phyloP scores from a whole-genome alignment of 2,113 vertebrate genomes.

The Hydrochoerus hydrochaeris region DNA sequence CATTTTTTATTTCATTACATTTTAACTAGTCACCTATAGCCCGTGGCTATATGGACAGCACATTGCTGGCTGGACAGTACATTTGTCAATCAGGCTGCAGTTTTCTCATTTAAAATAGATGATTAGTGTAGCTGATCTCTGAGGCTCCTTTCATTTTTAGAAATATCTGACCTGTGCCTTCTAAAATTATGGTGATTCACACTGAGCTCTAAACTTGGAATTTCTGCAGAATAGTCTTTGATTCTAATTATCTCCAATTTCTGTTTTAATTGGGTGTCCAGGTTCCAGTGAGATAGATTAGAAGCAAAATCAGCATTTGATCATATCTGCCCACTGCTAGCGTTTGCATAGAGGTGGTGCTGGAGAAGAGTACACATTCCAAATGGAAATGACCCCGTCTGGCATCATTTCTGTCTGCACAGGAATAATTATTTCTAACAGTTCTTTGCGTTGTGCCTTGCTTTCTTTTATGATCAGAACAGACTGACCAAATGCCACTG shows the following conservation, averaged over 20 bases:
- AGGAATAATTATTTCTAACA: constrained; percentile 49
- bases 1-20: neutral
- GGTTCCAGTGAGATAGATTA: constrained; percentile 45
- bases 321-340: neutral
- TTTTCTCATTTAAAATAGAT: constrained; percentile 27
- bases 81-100: neutral
- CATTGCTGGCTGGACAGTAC: neutral
- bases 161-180: neutral
- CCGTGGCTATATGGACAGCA: neutral
- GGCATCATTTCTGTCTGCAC: constrained; percentile 7
- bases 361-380: constrained; percentile 26
- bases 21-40: neutral
- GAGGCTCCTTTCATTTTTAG: constrained; percentile 8
- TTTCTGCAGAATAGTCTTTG: constrained; percentile 33
- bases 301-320: constrained; percentile 53
- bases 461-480: constrained; percentile 56
- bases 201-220: constrained; percentile 40
- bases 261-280: constrained; percentile 55
- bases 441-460: constrained; percentile 53
- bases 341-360: constrained; percentile 19
- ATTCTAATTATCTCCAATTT: constrained; percentile 51
- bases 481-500: constrained; percentile 6
- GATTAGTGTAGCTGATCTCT: neutral
- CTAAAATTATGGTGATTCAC: constrained; percentile 34
- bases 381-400: constrained; percentile 29